Base-by-base conservation (phyloP, 2,888 invertebrate species). In the Synergus umbraculus region DNA sequence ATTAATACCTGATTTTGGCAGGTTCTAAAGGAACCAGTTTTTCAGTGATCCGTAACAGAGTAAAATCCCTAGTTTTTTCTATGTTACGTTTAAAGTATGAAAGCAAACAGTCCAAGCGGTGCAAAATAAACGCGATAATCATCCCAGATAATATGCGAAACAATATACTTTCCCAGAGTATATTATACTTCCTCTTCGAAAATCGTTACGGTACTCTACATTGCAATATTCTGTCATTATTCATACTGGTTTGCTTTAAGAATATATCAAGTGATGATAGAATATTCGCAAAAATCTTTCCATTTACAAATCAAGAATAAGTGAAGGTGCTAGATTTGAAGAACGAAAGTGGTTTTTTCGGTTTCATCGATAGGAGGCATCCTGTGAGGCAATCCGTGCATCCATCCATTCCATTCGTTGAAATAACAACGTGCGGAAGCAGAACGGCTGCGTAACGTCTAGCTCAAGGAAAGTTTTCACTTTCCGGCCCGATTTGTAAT, bases 391-490 rank as follows among this genome's bases (percentile, higher is more conserved):
- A 54, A 73, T 73, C 46, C 67, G 15, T 65, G 37, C 65, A 65
- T 69, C 44, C 22, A 29, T 69, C 67, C 67, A 43, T 69, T 37
- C 46, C 46, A 64, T 64, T 73, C 37, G 69, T 49, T 37, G 46
- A 37, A 73, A 73, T 73, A 73, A 73, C 69, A 54, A 49, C 69
- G 22, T 49, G 10, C 69, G 69, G 69, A 49, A 73, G 69, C 49
- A 37, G 54, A 73, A 73, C 69, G 54, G n/a, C 69, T 73, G 54
- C 69, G 49, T 54, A 73, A 73, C 69, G 69, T n/a, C 49, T 73
- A 15, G 5, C 29, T 37, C 78, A 60, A 76, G 54, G 65, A 76
- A 60, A 67, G 82, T 85, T 86, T 84, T 86, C 85, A 79, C 84
- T 84, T 81, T 79, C 76, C 77, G 80, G 37, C 15, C 69, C 78